Conservation (phyloP, 1,140 invertebrate genomes). For the Drosophila setifemur region DNA sequence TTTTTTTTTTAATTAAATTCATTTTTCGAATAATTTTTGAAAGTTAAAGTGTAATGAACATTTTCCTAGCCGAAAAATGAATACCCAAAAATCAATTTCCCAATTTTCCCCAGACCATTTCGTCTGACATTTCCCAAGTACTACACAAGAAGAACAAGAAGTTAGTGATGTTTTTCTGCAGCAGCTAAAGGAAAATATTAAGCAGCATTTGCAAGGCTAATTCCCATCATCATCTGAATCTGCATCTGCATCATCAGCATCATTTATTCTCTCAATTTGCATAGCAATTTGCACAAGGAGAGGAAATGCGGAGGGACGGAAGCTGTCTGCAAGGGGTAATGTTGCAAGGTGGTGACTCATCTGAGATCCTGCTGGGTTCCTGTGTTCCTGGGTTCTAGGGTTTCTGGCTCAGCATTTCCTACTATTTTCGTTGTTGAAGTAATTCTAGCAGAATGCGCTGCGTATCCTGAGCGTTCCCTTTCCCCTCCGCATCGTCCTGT, state of each 20-base stretch:
- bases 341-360: conserved; percentile 30
- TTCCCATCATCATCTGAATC: conserved; percentile 26
- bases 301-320: conserved; percentile 2
- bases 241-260: conserved; percentile 32
- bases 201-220: conserved; percentile 40
- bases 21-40: no score
- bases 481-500: neutral
- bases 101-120: neutral
- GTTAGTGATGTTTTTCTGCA: conserved; percentile 20
- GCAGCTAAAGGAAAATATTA: conserved; percentile 18
- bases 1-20: no score
- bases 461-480: neutral
- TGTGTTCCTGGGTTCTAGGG: no score
- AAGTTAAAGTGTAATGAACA: no score
- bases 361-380: neutral
- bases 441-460: conserved; percentile 20
- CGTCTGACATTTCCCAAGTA: neutral
- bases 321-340: conserved; percentile 25
- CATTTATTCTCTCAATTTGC: conserved; percentile 43
- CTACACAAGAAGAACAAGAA: neutral
- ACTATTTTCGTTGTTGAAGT: conserved; percentile 19
- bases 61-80: no score
- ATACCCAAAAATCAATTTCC: neutral
- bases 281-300: conserved; percentile 32
- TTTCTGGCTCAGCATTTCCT: conserved; percentile 22